Base-by-base conservation (phyloP, 2,797 vertebrate genomes). In the Acridotheres tristis region DNA sequence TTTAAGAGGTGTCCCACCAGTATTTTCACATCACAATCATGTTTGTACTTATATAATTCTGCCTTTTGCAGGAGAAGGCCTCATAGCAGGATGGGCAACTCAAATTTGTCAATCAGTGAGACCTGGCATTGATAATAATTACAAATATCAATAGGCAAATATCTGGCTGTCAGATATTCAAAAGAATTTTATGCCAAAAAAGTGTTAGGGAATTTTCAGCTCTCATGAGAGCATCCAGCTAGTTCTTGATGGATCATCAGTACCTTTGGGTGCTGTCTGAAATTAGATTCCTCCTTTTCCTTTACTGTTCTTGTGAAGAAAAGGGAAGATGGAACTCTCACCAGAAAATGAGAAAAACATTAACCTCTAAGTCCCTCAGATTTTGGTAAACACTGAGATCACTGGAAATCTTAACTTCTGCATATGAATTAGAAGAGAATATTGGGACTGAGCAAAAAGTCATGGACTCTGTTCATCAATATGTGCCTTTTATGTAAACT, bases 341-440 rank as follows among this genome's bases (percentile, higher is more conserved):
- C n/a, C n/a, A 79, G 68, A 90, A 96, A 89, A 47, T 29, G 59
- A 77, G 21, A 74, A 83, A 58, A 91, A 53, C 45, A 72, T 77
- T 71, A 94, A 92, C 65, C 85, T 94, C 47, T 12, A 90, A 87
- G 66, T 53, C 66, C 38, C 21, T 45, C 30, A 25, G 69, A 68
- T 84, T 94, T 72, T 88, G 58, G 73, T 71, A 85, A 95, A 94
- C 61, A 89, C 68, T 80, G 81, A 92, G 86, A 90, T 80, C 93
- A 85, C 13, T 80, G 68, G 38, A 85, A 88, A 85, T 42, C 51
- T 69, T 45, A 40, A 26, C 68, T 92, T 78, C 74, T 71, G 30
- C 42, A 45, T 18, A 77, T 17, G 82, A 94, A 85, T 88, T 77
- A 89, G 30, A 68, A 62, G 50, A 89, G 61, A 89, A 85, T 80